Conservation (phyloP, 1,140 invertebrate genomes). For the Acyrthosiphon pisum region DNA sequence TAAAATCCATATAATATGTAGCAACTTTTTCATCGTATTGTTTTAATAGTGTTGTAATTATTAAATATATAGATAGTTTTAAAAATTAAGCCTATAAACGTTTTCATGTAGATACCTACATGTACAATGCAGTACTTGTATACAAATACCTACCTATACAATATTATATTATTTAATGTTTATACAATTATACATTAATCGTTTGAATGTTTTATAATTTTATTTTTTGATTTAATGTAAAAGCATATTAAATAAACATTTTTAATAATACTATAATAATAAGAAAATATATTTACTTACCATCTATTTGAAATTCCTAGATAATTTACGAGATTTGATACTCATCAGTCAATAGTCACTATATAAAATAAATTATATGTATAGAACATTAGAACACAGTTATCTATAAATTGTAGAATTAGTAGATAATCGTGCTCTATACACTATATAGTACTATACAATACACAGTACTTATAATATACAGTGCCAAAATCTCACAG, state of each 20-base stretch:
- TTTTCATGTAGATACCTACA: constrained; percentile 13
- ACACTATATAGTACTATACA: too few species aligned
- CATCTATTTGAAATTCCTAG: background rate
- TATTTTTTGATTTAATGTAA: background rate
- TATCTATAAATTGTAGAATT: too few species aligned
- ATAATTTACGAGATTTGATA: background rate
- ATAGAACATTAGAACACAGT: too few species aligned
- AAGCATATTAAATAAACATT: background rate
- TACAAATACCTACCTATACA: background rate
- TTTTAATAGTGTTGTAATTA: background rate
- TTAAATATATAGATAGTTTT: background rate
- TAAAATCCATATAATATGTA: background rate
- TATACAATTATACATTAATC: background rate
- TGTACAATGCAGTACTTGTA: too few species aligned
- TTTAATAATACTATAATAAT: background rate
- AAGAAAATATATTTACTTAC: background rate
- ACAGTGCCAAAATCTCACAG: too few species aligned
- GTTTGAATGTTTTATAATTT: background rate
- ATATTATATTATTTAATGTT: background rate
- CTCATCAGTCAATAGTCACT: background rate
- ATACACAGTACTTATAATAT: too few species aligned
- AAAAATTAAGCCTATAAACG: background rate
- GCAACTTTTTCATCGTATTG: background rate
- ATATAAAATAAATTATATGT: too few species aligned
- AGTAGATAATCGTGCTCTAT: too few species aligned